Evolutionary conservation across 2,797 vertebrate species (phyloP).

Genomic region (Platalea minor): DNA sequence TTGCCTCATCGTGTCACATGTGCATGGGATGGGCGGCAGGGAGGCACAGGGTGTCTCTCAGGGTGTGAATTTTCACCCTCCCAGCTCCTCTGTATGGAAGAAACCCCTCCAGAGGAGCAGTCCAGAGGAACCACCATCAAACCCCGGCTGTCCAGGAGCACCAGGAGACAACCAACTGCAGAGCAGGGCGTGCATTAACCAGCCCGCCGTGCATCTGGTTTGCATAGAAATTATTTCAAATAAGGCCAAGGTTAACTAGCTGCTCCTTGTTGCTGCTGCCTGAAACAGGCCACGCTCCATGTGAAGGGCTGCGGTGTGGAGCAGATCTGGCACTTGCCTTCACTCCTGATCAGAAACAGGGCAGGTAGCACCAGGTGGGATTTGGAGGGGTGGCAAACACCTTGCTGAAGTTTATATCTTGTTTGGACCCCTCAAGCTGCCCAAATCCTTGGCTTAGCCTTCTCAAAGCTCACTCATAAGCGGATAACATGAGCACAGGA

Average conservation of each 20-base stretch:
- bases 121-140: neutral
- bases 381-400: neutral
- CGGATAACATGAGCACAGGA: neutral
- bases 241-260: neutral
- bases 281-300: neutral
- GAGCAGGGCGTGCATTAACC: accelerated
- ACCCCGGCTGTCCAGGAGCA: neutral
- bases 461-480: neutral
- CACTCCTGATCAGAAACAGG: neutral
- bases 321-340: neutral
- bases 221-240: neutral
- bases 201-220: neutral
- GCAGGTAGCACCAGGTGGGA: neutral
- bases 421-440: neutral
- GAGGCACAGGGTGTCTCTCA: neutral
- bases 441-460: neutral
- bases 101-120: neutral
- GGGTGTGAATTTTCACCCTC: neutral
- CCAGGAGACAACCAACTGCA: neutral
- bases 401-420: neutral
- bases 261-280: neutral
- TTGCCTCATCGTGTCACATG: neutral
- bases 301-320: neutral
- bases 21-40: accelerated
- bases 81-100: neutral